Evolutionary conservation across 1,140 invertebrate genomes (phyloP), one percentile per base, ranked within the genome.

Genomic region (Drosophila santomea): DNA sequence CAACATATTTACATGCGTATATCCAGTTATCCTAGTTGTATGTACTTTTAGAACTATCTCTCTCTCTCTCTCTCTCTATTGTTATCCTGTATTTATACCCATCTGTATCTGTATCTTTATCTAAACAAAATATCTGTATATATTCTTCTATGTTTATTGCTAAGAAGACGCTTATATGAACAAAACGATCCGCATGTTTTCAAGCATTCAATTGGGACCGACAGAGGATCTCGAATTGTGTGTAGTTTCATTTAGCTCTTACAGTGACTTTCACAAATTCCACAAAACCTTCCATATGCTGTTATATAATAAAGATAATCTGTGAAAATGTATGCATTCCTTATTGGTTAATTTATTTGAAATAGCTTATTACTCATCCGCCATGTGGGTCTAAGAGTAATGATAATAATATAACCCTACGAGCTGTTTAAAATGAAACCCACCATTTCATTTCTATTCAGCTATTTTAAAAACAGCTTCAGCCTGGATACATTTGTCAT

Each of bases 161-260:
- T 75, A 58, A 58, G 41, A 67, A 75, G 36, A 72, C 43, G 74
- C 74, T 76, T 66, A 41, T 50, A 55, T 76, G 74, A 76, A 67
- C 74, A 75, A 76, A 59, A 28, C 20, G 10, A 43, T 43, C 12
- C 23, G 38, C 32, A 23, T 60, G 11, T 23, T 60, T 62, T 35
- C 54, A 28, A 35, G 10, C 14, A 36, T 52, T 36, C 50, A 23
- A 25, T 51, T 51, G 48, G n/a, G 48, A 17, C 48, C 25, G 4
- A 32, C 15, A 17, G 35, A 17, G 48, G 28, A 35, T 55, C 52
- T 25, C 35, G 32, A 60, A 32, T 32, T 44, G 25, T 17, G 6
- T 39, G 43, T n/a, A 32, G 12, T 10, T 48, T 23, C 56, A 62
- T 41, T 48, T 25, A 63, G 5, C 43, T 62, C 20, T 41, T 55